Conservation (phyloP, 1,140 invertebrate species). For the Delia radicum region DNA sequence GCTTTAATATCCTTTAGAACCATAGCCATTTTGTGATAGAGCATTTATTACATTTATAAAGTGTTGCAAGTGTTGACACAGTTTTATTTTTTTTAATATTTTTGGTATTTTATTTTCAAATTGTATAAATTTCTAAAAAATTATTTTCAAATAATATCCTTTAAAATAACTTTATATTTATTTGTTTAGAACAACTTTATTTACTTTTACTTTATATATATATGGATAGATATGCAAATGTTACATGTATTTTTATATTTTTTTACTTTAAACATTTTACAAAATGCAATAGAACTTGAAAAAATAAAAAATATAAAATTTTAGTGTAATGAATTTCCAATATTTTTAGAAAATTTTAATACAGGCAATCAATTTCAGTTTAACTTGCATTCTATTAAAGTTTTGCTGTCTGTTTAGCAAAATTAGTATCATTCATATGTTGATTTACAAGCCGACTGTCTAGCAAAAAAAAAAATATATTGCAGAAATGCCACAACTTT, state of each 20-base stretch:
- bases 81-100: not conserved
- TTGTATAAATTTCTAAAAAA: not conserved
- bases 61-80: not conserved
- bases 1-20: not conserved
- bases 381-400: too few relatives aligned
- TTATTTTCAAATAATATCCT: not conserved
- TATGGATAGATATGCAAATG: not conserved
- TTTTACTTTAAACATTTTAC: too few relatives aligned
- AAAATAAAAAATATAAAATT: not conserved
- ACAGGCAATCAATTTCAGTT: too few relatives aligned
- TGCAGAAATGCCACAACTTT: too few relatives aligned
- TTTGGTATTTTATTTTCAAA: not conserved
- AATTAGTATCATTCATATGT: too few relatives aligned
- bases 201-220: not conserved
- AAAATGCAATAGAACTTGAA: too few relatives aligned
- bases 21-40: constrained; percentile 1
- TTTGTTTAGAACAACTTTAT: not conserved
- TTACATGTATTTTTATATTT: not conserved
- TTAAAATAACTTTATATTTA: not conserved
- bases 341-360: not conserved
- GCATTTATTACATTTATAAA: not conserved
- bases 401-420: too few relatives aligned
- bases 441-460: too few relatives aligned
- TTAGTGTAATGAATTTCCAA: not conserved
- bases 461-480: too few relatives aligned